phyloP scores from a whole-genome alignment of 2,797 vertebrate genomes.

The Hybognathus amarus region DNA sequence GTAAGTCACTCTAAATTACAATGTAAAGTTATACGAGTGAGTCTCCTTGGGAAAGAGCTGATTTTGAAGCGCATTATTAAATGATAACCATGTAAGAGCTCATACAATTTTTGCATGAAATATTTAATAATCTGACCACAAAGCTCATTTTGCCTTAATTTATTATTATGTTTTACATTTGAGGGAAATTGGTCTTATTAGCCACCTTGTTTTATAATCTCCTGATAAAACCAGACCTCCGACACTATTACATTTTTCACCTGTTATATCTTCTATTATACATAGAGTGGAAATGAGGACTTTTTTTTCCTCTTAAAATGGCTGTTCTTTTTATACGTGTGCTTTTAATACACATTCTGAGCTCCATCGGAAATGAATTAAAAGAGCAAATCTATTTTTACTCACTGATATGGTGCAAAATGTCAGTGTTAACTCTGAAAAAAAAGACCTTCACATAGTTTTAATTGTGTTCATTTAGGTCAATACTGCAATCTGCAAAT shows the following conservation, averaged over 20 bases:
- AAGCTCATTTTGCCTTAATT: conserved; percentile 37
- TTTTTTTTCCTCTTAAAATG: conserved; percentile 57
- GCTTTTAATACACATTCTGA: conserved; percentile 51
- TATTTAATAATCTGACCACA: conserved; percentile 33
- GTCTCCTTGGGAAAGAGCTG: conserved; percentile 8
- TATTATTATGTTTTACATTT: conserved; percentile 29
- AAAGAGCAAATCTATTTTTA: conserved; percentile 58
- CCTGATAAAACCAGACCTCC: conserved; percentile 52
- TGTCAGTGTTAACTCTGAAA: conserved; percentile 36
- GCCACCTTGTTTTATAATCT: conserved; percentile 50
- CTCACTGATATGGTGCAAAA: conserved; percentile 41
- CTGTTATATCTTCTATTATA: conserved; percentile 58
- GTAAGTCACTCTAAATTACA: conserved; percentile 31
- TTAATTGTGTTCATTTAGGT: conserved; percentile 34
- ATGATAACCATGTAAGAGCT: conserved; percentile 18
- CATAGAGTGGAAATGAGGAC: conserved; percentile 62
- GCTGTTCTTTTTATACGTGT: conserved; percentile 52
- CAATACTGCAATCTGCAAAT: neutral
- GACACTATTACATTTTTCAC: conserved; percentile 51
- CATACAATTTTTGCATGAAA: conserved; percentile 28
- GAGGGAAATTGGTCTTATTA: conserved; percentile 36
- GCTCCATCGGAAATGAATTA: conserved; percentile 58
- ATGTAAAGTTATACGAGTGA: conserved; percentile 14
- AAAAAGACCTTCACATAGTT: conserved; percentile 40
- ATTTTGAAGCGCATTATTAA: conserved; percentile 32